Evolutionary conservation across 2,888 invertebrate species (phyloP).

Genomic region (Mesoligia furuncula): DNA sequence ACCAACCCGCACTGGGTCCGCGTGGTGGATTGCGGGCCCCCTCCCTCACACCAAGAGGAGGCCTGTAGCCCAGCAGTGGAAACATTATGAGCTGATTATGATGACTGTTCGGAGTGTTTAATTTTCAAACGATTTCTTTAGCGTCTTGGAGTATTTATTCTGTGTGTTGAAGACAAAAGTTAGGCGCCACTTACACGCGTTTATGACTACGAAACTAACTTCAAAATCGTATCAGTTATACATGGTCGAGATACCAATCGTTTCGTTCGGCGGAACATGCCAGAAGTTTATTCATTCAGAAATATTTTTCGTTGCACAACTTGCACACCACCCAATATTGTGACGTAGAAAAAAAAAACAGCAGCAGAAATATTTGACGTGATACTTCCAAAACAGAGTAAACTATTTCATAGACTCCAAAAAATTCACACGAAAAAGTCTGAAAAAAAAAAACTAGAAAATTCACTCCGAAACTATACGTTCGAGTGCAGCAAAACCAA

Average conservation of each 20-base stretch:
- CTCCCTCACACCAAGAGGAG: too few species aligned
- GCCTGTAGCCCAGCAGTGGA: neutral
- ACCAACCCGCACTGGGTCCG: neutral
- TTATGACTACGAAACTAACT: neutral
- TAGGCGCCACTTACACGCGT: neutral
- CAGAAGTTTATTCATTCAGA: neutral
- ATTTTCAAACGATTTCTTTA: neutral
- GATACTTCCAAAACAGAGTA: conserved; percentile 33
- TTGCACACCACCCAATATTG: neutral
- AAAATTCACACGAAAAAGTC: conserved; percentile 27
- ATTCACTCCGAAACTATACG: conserved; percentile 53
- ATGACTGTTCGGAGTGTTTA: too few species aligned
- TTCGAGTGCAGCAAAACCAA: conserved; percentile 44
- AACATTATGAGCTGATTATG: neutral
- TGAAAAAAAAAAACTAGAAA: conserved; percentile 40
- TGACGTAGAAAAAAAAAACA: neutral
- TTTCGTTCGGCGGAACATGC: neutral
- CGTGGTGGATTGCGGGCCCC: neutral
- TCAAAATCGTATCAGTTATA: neutral
- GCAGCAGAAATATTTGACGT: conserved; percentile 10
- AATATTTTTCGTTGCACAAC: neutral
- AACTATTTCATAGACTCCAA: conserved; percentile 43
- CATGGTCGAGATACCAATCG: neutral
- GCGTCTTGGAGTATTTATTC: neutral
- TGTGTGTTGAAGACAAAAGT: neutral